Evolutionary conservation across 2,888 invertebrate genomes (phyloP).

Genomic region (Tipula confusa): DNA sequence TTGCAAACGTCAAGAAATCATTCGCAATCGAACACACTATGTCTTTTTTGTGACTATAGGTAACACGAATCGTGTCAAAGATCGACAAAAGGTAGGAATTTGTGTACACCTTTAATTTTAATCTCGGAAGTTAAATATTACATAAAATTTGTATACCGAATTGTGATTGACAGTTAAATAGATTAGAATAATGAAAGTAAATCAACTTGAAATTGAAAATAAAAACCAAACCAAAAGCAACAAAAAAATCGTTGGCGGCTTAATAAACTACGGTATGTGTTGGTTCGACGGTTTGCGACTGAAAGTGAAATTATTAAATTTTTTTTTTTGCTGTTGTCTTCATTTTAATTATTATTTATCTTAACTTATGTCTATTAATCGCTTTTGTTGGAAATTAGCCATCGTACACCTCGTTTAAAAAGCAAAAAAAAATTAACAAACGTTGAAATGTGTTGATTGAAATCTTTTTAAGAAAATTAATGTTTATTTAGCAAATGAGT

Average conservation of each 20-base stretch:
- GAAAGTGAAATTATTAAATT: constrained; percentile 14
- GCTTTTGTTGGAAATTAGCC: neutral
- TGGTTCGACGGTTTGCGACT: neutral
- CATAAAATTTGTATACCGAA: neutral
- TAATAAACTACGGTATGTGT: neutral
- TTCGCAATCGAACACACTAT: too few species aligned
- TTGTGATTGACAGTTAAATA: neutral
- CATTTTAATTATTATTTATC: neutral
- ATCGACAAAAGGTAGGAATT: neutral
- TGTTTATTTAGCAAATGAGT: neutral
- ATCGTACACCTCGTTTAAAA: neutral
- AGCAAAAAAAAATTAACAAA: too few species aligned
- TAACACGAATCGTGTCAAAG: neutral
- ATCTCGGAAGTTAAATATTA: neutral
- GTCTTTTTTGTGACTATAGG: neutral
- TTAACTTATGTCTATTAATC: neutral
- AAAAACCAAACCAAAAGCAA: neutral
- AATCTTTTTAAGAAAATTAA: neutral
- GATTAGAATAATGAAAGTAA: neutral
- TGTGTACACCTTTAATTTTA: neutral
- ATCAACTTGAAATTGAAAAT: neutral
- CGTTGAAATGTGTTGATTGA: neutral
- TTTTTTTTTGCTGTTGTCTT: neutral
- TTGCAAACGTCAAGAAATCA: too few species aligned
- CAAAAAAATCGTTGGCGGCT: neutral